These are phyloP conservation scores for Lophius piscatorius DNA, from an alignment of 2,113 vertebrate species.

Conservation along the genomic window DNA sequence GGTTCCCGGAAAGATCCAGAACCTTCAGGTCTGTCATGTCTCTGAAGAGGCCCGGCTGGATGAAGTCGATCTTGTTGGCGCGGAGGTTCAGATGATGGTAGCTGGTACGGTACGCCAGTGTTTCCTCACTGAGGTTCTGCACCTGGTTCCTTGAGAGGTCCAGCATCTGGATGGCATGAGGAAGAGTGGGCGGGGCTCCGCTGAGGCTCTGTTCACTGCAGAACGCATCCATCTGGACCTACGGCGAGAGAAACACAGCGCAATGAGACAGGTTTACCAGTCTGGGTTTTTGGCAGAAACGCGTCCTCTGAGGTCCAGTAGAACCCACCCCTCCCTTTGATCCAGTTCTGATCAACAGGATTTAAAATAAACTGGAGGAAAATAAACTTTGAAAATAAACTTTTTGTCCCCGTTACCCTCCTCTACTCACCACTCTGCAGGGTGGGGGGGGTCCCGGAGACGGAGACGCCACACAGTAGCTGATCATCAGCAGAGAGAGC, in stretches of 20 bases:
- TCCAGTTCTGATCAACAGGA: background rate
- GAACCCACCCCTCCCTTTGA: conserved; percentile 10
- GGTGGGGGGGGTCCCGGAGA: conserved; percentile 58
- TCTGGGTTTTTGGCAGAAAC: conserved; percentile 39
- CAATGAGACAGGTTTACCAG: no score
- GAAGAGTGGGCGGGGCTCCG: conserved; percentile 79
- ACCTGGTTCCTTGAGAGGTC: conserved; percentile 89
- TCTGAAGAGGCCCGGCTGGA: conserved; percentile 84
- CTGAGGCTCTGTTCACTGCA: conserved; percentile 84
- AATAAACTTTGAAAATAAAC: no score
- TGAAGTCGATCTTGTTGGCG: conserved; percentile 86
- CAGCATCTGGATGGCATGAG: conserved; percentile 77
- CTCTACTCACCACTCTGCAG: conserved; percentile 85
- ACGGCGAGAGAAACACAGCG: conserved; percentile 41
- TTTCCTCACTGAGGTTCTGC: conserved; percentile 79
- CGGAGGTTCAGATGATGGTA: conserved; percentile 86
- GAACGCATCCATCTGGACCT: conserved; percentile 83
- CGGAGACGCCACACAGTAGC: conserved; percentile 66
- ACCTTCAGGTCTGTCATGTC: conserved; percentile 81
- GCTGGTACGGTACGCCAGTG: conserved; percentile 73
- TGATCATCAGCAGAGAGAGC: conserved; percentile 75
- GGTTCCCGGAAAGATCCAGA: conserved; percentile 88
- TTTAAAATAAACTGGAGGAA: no score
- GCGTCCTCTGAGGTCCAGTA: conserved; percentile 6
- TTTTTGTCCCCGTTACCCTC: no score